Percentiles rank a stretch among this genome's conserved stretches.
These are phyloP conservation scores for Hydrochoerus hydrochaeris DNA, from an alignment of 2,113 vertebrate species.

Conservation along the genomic window DNA sequence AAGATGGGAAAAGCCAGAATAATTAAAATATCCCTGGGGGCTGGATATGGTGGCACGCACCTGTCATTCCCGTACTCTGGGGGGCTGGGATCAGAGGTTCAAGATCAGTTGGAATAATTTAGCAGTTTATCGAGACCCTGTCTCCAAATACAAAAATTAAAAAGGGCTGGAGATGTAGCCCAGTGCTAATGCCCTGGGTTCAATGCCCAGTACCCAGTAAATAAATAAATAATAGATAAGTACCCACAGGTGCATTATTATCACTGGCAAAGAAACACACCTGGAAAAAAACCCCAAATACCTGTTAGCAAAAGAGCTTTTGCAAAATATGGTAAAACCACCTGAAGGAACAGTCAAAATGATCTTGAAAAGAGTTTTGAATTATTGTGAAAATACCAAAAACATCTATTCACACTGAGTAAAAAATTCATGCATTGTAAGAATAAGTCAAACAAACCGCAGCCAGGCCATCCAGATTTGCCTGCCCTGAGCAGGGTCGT, in stretches of 20 bases:
- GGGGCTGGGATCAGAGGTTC: not conserved
- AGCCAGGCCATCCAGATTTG: fast-evolving
- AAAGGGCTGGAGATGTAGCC: not conserved
- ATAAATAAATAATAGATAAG: not conserved
- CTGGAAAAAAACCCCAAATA: not conserved
- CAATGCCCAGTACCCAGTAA: not conserved
- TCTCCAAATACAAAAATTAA: not conserved
- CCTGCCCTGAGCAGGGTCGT: not conserved
- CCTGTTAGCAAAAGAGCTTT: not conserved
- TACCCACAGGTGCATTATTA: fast-evolving
- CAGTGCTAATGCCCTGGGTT: not conserved
- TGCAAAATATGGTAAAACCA: not conserved
- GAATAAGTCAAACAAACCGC: not conserved
- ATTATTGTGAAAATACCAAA: not conserved
- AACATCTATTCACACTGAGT: not conserved
- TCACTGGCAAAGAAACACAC: not conserved
- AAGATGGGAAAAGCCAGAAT: not conserved
- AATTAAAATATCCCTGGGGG: not conserved
- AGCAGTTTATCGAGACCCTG: not conserved
- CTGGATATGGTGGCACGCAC: not conserved
- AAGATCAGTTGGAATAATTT: not conserved
- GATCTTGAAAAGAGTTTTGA: not conserved
- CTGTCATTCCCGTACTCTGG: not conserved
- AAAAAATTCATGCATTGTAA: not conserved
- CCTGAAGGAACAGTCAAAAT: not conserved